phyloP scores from a whole-genome alignment of 2,113 vertebrate species.

The Zeus faber region DNA sequence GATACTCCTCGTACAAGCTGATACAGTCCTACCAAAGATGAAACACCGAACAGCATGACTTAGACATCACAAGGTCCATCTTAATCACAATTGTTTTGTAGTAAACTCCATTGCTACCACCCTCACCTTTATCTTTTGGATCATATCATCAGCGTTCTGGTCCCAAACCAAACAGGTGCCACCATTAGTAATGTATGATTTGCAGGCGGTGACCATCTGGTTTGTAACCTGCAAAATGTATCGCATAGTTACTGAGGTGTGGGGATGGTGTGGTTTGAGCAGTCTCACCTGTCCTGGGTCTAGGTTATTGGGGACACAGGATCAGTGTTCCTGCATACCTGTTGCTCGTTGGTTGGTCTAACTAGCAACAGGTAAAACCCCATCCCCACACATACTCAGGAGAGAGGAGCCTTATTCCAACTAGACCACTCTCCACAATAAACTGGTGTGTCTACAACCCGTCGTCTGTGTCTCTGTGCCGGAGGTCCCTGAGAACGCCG shows the following conservation, averaged over 20 bases:
- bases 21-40: slow-evolving; percentile 73
- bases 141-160: slow-evolving; percentile 71
- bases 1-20: slow-evolving; percentile 78
- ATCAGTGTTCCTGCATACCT: no score
- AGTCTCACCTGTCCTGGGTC: no score
- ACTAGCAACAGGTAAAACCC: no score
- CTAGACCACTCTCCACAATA: no score
- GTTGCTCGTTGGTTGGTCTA: no score
- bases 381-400: no score
- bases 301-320: no score
- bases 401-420: no score
- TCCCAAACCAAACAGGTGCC: slow-evolving; percentile 78
- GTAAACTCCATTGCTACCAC: neutral
- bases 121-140: slow-evolving; percentile 80
- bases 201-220: slow-evolving; percentile 84
- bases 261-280: no score
- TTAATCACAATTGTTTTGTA: neutral
- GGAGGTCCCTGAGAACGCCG: no score
- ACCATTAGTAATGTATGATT: slow-evolving; percentile 79
- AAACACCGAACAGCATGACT: neutral
- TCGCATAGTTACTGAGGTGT: neutral
- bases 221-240: slow-evolving; percentile 77
- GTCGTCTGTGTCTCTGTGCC: no score
- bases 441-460: no score
- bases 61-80: neutral